Conservation (phyloP, 2,113 vertebrate genomes). For the Lepisosteus oculatus region DNA sequence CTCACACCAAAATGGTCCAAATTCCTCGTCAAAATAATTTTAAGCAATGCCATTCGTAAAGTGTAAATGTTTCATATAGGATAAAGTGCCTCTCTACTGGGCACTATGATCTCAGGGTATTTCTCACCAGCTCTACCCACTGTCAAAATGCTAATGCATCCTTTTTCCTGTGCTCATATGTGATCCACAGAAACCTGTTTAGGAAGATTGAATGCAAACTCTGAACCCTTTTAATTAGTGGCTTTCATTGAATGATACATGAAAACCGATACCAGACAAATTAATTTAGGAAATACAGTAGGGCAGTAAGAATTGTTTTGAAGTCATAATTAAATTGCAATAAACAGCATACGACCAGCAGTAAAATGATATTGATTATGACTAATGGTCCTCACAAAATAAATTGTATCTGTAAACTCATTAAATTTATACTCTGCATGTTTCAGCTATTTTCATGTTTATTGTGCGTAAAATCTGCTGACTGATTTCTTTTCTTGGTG, state of each 20-base stretch:
- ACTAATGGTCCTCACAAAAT: conserved; percentile 21
- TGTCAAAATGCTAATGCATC: no score
- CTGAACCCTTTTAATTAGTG: no score
- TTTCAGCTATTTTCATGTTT: conserved; percentile 4
- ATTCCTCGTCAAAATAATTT: no score
- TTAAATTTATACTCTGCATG: conserved; percentile 4
- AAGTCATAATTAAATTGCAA: conserved; percentile 29
- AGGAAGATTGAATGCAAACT: no score
- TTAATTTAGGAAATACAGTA: conserved; percentile 31
- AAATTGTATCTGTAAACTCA: not conserved
- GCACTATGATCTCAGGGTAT: no score
- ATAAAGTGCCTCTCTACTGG: no score
- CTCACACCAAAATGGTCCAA: not conserved
- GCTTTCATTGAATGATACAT: no score
- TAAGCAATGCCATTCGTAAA: no score
- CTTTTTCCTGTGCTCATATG: no score
- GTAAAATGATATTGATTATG: conserved; percentile 27
- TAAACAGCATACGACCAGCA: conserved; percentile 18
- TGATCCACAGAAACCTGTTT: no score
- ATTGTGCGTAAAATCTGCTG: conserved; percentile 6
- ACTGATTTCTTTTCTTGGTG: not conserved
- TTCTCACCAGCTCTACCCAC: no score
- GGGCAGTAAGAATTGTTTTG: conserved; percentile 32
- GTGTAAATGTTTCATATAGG: no score
- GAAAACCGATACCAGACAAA: conserved; percentile 10